Evolutionary conservation across 2,797 vertebrate genomes (phyloP), one percentile per base, ranked within the genome.

Genomic region (Sebastes aleutianus): DNA sequence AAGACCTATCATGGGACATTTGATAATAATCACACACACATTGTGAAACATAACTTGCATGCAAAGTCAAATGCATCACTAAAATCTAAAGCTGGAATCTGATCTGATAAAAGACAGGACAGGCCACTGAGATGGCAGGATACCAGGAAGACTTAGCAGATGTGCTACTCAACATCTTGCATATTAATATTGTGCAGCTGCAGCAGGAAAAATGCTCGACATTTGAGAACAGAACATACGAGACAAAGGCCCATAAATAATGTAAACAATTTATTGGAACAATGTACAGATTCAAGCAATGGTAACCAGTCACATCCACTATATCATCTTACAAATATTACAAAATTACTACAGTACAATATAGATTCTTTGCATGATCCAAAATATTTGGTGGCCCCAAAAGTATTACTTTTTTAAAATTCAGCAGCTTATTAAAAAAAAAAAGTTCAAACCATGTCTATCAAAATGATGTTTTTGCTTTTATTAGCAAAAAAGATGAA

Each of bases 321-420:
- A 98, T 89, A 95, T 96, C 97, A 97, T 98, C 96, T 97, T 99
- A 99, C 97, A 99, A 99, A 99, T 97, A 97, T 98, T 99, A 99
- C 98, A 99, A 99, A 99, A 98, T 97, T 98, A 99, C 97, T 98
- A 99, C 97, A 99, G 96, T 99, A 99, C 97, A 99, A 98, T 99
- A 99, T 99, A 99, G 97, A 99, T 97, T 98, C 97, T 99, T 97
- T 98, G 98, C 97, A 99, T 98, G 98, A 98, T 99, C 96, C 97
- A 99, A 99, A 99, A 99, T 98, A 98, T 97, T 98, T 99, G 97
- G 97, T 99, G 97, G 98, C 97, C 98, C 98, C 97, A 96, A 97
- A 98, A 96, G 89, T 93, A 91, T 92, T 96, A 96, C 92, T 96
- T 59, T 69, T 96, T 97, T 96, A 95, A 95, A 97, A 97, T 97